Conservation (phyloP, 2,113 vertebrate genomes). For the Glaucidium brasilianum region DNA sequence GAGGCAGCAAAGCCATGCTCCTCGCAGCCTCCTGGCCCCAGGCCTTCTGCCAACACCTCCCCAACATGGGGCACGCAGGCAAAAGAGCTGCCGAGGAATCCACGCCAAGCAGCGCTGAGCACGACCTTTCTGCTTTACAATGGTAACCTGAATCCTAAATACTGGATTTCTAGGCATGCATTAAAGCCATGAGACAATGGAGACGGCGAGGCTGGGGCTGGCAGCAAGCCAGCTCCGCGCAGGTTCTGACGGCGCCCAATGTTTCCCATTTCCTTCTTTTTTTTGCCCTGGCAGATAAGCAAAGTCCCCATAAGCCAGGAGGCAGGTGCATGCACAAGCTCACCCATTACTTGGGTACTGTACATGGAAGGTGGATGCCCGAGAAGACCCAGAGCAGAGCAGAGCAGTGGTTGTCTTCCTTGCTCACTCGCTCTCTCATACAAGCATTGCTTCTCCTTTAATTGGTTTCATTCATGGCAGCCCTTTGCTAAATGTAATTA, state of each 20-base stretch:
- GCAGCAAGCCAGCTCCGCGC: slow-evolving; percentile 46
- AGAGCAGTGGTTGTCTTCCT: background rate
- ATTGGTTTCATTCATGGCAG: slow-evolving; percentile 61
- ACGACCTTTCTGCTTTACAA: slow-evolving; percentile 53
- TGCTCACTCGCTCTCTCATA: background rate
- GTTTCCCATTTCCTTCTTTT: slow-evolving; percentile 45
- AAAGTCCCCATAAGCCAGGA: slow-evolving; percentile 7
- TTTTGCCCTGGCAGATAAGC: background rate
- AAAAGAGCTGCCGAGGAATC: slow-evolving; percentile 50
- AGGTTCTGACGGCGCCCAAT: background rate
- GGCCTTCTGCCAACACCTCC: background rate
- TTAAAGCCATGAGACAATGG: slow-evolving; percentile 66
- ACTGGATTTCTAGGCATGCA: slow-evolving; percentile 66
- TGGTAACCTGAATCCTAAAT: slow-evolving; percentile 69
- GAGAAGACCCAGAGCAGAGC: background rate
- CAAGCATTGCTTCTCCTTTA: slow-evolving; percentile 29
- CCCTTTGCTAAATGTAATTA: slow-evolving; percentile 82
- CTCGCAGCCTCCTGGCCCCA: background rate
- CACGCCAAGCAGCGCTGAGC: slow-evolving; percentile 22
- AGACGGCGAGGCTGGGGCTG: slow-evolving; percentile 35
- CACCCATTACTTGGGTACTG: background rate
- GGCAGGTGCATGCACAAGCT: background rate
- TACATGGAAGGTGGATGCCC: background rate
- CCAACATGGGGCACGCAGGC: slow-evolving; percentile 12
- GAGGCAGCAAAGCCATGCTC: background rate